These are phyloP conservation scores for Patagioenas fasciata DNA, from an alignment of 2,113 vertebrate genomes.

Conservation along the genomic window DNA sequence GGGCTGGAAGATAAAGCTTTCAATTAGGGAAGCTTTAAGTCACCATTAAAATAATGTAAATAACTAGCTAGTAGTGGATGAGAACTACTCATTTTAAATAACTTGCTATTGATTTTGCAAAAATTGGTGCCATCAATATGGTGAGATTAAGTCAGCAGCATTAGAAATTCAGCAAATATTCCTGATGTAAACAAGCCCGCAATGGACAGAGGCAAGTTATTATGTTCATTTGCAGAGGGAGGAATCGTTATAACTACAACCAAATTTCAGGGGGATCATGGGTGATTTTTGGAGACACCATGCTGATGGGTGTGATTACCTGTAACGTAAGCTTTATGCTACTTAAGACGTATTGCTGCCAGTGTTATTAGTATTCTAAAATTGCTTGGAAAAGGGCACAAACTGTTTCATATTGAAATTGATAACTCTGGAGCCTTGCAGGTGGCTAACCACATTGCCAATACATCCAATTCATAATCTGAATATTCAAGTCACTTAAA, in stretches of 20 bases:
- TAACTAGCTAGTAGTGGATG: neutral
- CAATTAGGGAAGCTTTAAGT: slow-evolving; percentile 15
- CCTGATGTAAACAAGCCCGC: slow-evolving; percentile 32
- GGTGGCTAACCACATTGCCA: slow-evolving; percentile 35
- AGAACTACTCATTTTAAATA: slow-evolving; percentile 19
- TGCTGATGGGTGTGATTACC: slow-evolving; percentile 47
- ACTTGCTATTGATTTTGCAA: slow-evolving; percentile 50
- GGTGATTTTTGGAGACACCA: slow-evolving; percentile 47
- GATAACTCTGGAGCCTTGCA: slow-evolving; percentile 40
- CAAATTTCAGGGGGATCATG: neutral
- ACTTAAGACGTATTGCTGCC: slow-evolving; percentile 52
- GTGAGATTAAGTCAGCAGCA: slow-evolving; percentile 25
- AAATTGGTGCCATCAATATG: slow-evolving; percentile 3
- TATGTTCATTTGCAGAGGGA: neutral
- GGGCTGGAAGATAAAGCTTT: neutral
- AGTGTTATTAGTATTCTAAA: slow-evolving; percentile 35
- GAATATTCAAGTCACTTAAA: slow-evolving; percentile 24
- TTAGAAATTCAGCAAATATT: slow-evolving; percentile 30
- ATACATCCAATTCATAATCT: slow-evolving; percentile 17
- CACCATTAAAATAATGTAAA: slow-evolving; percentile 12
- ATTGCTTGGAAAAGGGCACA: slow-evolving; percentile 55
- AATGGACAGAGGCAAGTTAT: neutral
- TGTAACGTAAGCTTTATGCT: slow-evolving; percentile 55
- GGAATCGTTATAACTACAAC: neutral
- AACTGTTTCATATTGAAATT: slow-evolving; percentile 44